These are phyloP conservation scores for Panagrolaimus sp. DNA, from an alignment of 1,140 invertebrate species.

Conservation along the genomic window DNA sequence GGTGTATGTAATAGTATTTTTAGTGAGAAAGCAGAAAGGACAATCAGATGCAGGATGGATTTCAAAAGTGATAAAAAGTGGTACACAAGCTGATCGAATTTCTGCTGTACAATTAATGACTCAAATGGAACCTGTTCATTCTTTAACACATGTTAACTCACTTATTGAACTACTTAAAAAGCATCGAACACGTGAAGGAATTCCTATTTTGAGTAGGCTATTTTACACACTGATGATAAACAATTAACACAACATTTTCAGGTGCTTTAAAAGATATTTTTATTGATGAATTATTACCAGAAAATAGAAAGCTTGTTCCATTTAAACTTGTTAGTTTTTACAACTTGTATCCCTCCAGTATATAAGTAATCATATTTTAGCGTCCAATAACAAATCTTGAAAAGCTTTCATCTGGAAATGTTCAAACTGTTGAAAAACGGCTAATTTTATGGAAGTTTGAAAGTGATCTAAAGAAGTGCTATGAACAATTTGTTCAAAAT, in stretches of 20 bases:
- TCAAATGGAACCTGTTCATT: slow-evolving; percentile 77
- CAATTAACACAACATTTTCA: slow-evolving; percentile 50
- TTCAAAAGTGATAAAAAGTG: slow-evolving; percentile 25
- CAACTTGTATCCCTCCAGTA: slow-evolving; percentile 16
- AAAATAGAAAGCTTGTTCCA: slow-evolving; percentile 67
- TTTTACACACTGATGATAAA: no score
- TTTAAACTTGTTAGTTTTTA: slow-evolving; percentile 66
- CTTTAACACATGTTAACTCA: slow-evolving; percentile 68
- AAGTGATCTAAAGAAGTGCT: slow-evolving; percentile 72
- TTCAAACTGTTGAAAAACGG: slow-evolving; percentile 59
- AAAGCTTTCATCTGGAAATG: slow-evolving; percentile 56
- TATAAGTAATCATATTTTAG: no score
- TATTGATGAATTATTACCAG: slow-evolving; percentile 69
- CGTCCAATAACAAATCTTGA: slow-evolving; percentile 61
- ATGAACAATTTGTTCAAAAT: not conserved
- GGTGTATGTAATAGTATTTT: not conserved
- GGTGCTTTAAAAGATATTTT: slow-evolving; percentile 74
- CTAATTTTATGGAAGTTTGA: slow-evolving; percentile 72
- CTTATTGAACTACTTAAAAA: slow-evolving; percentile 74
- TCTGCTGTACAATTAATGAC: slow-evolving; percentile 75
- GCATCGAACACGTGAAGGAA: slow-evolving; percentile 73
- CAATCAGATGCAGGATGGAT: slow-evolving; percentile 33
- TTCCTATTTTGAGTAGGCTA: slow-evolving; percentile 64
- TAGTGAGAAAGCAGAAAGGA: slow-evolving; percentile 21
- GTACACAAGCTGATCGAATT: slow-evolving; percentile 68